phyloP scores from a whole-genome alignment of 92 coral and sea anemone species.

The Actinostola sp. region DNA sequence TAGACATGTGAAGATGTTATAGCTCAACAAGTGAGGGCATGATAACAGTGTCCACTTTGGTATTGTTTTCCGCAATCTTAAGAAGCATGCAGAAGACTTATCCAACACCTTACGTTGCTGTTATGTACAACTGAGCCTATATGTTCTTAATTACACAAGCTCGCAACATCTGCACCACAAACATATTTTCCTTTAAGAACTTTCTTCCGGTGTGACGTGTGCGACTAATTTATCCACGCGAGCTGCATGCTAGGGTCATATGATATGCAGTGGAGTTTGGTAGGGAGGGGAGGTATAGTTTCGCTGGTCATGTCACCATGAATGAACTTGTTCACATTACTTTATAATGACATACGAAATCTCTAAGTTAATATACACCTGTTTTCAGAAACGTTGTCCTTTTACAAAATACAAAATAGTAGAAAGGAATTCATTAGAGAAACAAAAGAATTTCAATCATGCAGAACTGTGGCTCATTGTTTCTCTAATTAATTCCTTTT shows the following conservation, averaged over 20 bases:
- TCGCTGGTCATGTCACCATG: too few species aligned
- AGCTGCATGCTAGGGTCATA: conserved; percentile 21
- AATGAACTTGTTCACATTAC: too few species aligned
- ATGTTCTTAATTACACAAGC: background rate
- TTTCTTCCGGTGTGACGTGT: conserved; percentile 31
- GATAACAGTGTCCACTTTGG: conserved; percentile 4
- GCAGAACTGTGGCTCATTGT: too few species aligned
- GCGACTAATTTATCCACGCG: conserved; percentile 32
- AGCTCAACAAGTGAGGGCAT: conserved; percentile 10
- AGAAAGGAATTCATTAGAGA: too few species aligned
- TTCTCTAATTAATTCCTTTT: too few species aligned
- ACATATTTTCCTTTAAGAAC: conserved; percentile 9
- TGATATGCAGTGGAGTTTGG: background rate
- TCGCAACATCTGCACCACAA: background rate
- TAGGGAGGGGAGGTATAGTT: background rate
- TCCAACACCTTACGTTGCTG: background rate
- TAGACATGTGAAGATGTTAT: conserved; percentile 1
- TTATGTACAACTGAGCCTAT: too few species aligned
- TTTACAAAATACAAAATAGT: too few species aligned
- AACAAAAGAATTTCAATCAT: too few species aligned
- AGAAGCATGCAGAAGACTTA: background rate
- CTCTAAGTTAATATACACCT: too few species aligned
- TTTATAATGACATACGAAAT: too few species aligned
- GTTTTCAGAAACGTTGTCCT: too few species aligned
- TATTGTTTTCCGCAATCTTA: background rate